Base-by-base conservation (phyloP, 2,888 invertebrate genomes). In the Chaitophorus viminalis region DNA sequence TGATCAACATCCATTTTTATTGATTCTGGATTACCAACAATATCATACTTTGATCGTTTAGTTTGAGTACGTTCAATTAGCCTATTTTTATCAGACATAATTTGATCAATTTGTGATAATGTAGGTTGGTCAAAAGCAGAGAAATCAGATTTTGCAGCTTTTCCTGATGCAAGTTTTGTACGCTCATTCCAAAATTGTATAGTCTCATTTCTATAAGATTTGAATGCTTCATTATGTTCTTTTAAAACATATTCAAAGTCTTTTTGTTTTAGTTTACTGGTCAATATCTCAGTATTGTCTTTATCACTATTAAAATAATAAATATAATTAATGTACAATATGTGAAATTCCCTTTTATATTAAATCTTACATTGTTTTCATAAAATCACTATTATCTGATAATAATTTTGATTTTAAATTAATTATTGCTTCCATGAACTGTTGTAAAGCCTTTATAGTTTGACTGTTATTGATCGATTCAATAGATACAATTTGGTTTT, bases 121-220 rank as follows among this genome's bases (percentile, higher is more conserved):
- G 92, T 93, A 89, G 92, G 93, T 90, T 92, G 92, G 90, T 92
- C 93, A 91, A 92, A 91, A 89, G 92, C 91, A 91, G 93, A 90
- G 94, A 95, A 91, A 92, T 95, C 82, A 92, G 94, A 92, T 90
- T 92, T 93, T 90, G 94, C 94, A 17, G 94, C 92, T 90, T 93
- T 94, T 14, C 94, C 93, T 21, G 94, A 93, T 0, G 95, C 93
- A 60, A 96, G 92, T 90, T 95, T 94, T 0, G 98, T 98, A 92
- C 97, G 97, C 89, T 98, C 97, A 92, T 98, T 96, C 99, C 99
- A 99, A 91, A 98, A 98, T 90, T 97, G 95, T 89, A 99, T 95
- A 17, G 96, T 95, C 0, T 94, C 92, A 91, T 98, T 95, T 91
- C 98, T 94, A 90, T 95, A 96, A 14, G 93, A 91, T 89, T 92